These are phyloP conservation scores for Anarsia innoxiella DNA, from an alignment of 2,888 invertebrate species.

Conservation along the genomic window DNA sequence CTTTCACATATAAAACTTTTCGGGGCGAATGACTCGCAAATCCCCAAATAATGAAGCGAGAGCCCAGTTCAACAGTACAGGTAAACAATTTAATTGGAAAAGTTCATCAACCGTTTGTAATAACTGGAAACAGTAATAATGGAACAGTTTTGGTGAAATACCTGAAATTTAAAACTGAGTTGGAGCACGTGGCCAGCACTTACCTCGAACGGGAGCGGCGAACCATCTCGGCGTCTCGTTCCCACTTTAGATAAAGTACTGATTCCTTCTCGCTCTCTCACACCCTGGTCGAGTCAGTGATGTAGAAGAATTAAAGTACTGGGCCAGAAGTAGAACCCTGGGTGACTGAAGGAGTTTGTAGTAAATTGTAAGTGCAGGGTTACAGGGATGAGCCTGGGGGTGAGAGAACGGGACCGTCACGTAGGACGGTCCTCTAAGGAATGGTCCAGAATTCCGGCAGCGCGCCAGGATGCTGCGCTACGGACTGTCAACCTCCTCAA, in stretches of 20 bases:
- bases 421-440: conserved; percentile 69
- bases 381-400: conserved; percentile 38
- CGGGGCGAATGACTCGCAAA: not conserved
- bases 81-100: conserved; percentile 5
- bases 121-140: conserved; percentile 27
- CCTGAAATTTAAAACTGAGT: conserved; percentile 40
- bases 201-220: conserved; percentile 62
- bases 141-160: conserved; percentile 28
- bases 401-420: conserved; percentile 71
- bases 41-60: not conserved
- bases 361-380: conserved; percentile 25
- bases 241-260: conserved; percentile 58
- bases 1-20: too few species aligned
- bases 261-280: conserved; percentile 65
- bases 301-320: conserved; percentile 3
- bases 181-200: conserved; percentile 68
- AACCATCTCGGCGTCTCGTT: conserved; percentile 66
- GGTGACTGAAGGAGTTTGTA: conserved; percentile 27
- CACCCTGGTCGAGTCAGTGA: conserved; percentile 41
- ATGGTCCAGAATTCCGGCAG: conserved; percentile 59
- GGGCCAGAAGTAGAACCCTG: conserved; percentile 27
- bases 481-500: conserved; percentile 59
- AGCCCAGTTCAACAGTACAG: not conserved
- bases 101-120: conserved; percentile 16
- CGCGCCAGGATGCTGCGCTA: conserved; percentile 59